phyloP scores from a whole-genome alignment of 2,797 vertebrate genomes.

The Simalia tracyae region DNA sequence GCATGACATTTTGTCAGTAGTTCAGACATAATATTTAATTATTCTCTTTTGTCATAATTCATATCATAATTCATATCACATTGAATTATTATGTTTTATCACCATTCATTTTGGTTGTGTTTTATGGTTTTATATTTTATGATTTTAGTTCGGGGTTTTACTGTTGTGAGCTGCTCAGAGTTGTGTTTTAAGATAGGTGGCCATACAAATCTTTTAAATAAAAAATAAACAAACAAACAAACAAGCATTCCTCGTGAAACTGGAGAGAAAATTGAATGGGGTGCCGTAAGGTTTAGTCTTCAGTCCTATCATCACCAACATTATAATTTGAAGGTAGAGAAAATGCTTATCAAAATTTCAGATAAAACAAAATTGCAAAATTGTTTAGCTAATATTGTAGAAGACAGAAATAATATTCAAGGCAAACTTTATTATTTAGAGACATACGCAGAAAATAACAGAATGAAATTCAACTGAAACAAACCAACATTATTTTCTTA shows the following conservation, averaged over 20 bases:
- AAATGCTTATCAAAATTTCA: not conserved
- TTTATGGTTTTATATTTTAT: not conserved
- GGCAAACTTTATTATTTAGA: not conserved
- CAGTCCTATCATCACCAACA: not conserved
- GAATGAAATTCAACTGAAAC: not conserved
- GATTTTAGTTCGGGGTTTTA: not conserved
- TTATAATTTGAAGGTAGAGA: not conserved
- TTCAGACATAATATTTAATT: not conserved
- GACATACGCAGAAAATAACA: not conserved
- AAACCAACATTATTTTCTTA: not conserved
- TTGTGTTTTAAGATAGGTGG: not conserved
- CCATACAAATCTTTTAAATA: not conserved
- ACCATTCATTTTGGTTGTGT: not conserved
- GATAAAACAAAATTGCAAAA: not conserved
- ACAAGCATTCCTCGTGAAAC: not conserved
- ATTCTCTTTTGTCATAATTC: not conserved
- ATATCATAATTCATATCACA: not conserved
- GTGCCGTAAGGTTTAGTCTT: not conserved
- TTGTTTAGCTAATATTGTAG: not conserved
- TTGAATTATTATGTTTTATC: not conserved
- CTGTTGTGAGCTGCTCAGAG: not conserved
- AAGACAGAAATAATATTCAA: not conserved
- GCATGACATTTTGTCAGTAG: not conserved
- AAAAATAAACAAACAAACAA: not conserved
- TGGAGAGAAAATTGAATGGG: not conserved